These are phyloP conservation scores for Rynchops niger DNA, from an alignment of 2,113 vertebrate species.

Conservation along the genomic window DNA sequence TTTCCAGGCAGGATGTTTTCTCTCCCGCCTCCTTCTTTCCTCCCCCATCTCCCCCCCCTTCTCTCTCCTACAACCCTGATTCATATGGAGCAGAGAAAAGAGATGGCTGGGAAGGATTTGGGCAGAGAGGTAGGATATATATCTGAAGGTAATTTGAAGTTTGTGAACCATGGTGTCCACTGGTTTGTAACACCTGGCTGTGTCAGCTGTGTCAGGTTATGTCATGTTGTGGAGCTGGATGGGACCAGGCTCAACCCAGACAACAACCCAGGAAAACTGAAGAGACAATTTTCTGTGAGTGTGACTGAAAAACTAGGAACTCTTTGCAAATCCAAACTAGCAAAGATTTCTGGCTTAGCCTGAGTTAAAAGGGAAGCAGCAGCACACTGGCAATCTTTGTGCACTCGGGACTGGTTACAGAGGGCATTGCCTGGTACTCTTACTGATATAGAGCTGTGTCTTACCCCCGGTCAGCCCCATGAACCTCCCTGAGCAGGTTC, in stretches of 20 bases:
- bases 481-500: too few relatives aligned
- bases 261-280: neutral
- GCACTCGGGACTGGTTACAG: too few relatives aligned
- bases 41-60: neutral
- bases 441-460: neutral
- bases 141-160: conserved; percentile 64
- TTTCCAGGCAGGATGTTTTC: neutral
- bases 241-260: neutral
- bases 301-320: neutral
- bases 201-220: conserved; percentile 47
- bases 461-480: neutral
- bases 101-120: conserved; percentile 20
- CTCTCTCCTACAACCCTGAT: neutral
- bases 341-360: neutral
- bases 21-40: neutral
- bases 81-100: conserved; percentile 13
- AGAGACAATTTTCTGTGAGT: conserved; percentile 3
- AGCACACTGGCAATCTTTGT: neutral
- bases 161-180: conserved; percentile 52
- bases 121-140: conserved; percentile 4
- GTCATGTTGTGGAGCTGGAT: conserved; percentile 31
- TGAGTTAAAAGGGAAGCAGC: neutral
- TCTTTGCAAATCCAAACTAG: neutral
- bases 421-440: neutral
- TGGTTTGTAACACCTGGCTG: conserved; percentile 53